Evolutionary conservation across 2,113 vertebrate species (phyloP).

Genomic region (Craseonycteris thonglongyai): DNA sequence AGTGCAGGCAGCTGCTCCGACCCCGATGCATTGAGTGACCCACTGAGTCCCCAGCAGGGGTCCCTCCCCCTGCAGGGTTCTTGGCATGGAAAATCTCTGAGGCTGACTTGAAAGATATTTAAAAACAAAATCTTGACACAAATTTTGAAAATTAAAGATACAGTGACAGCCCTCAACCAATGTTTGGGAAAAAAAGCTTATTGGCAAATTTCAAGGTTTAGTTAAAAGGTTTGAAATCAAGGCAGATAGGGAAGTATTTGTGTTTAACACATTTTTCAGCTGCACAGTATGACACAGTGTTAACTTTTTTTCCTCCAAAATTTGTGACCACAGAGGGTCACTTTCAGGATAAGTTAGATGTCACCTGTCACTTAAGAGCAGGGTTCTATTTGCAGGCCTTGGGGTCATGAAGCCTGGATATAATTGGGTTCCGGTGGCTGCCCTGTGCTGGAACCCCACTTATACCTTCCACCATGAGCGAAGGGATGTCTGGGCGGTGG

Average conservation of each 20-base stretch:
- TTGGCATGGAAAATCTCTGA: neutral
- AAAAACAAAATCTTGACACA: neutral
- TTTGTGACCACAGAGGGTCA: neutral
- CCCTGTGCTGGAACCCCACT: neutral
- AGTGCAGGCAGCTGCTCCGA: accelerated
- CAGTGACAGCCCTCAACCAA: neutral
- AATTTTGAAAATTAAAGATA: neutral
- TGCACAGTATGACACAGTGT: neutral
- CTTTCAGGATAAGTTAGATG: neutral
- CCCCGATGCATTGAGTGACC: neutral
- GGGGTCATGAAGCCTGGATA: accelerated
- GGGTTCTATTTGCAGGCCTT: too few species aligned
- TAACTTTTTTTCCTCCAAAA: neutral
- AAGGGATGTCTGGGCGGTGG: too few species aligned
- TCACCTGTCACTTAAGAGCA: neutral
- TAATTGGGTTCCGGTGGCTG: too few species aligned
- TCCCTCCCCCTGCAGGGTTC: neutral
- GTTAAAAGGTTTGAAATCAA: neutral
- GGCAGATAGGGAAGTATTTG: neutral
- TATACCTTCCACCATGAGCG: accelerated
- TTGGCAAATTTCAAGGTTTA: neutral
- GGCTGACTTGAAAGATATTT: neutral
- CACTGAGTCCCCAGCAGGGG: neutral
- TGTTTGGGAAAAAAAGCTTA: neutral
- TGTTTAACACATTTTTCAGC: neutral